phyloP scores from a whole-genome alignment of 2,113 vertebrate genomes.

The Diglossa brunneiventris region DNA sequence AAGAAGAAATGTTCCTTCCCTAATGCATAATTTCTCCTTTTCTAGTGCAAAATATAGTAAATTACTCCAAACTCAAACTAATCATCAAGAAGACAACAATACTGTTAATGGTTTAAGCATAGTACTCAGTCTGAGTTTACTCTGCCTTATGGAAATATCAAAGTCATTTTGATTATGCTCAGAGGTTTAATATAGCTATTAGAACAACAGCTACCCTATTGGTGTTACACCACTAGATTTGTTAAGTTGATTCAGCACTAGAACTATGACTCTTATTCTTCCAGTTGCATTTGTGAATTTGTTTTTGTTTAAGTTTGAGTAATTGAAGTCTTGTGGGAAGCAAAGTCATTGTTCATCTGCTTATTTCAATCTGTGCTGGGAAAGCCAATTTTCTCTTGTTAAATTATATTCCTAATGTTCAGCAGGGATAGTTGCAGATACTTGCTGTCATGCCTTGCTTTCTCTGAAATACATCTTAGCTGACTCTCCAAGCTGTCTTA shows the following conservation, averaged over 20 bases:
- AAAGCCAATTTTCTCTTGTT: conserved; percentile 63
- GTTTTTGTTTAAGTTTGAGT: conserved; percentile 64
- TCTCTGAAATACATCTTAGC: conserved; percentile 41
- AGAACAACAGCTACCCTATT: conserved; percentile 36
- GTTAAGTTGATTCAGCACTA: conserved; percentile 52
- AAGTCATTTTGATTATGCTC: conserved; percentile 54
- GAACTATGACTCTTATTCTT: conserved; percentile 53
- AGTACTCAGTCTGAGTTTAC: conserved; percentile 44
- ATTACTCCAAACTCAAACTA: conserved; percentile 56
- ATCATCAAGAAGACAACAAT: conserved; percentile 62
- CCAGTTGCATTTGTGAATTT: conserved; percentile 23
- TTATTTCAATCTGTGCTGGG: conserved; percentile 63
- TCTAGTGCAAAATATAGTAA: conserved; percentile 49
- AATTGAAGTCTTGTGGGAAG: conserved; percentile 65
- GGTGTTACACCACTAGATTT: conserved; percentile 28
- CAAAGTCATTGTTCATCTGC: conserved; percentile 66
- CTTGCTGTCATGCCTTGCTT: conserved; percentile 46
- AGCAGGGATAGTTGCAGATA: conserved; percentile 49
- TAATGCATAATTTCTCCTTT: conserved; percentile 46
- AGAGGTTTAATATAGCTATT: conserved; percentile 59
- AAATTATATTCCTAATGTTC: conserved; percentile 65
- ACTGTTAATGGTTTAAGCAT: conserved; percentile 44
- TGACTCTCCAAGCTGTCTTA: conserved; percentile 22
- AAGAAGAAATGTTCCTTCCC: conserved; percentile 50
- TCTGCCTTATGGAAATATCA: conserved; percentile 63